phyloP scores from a whole-genome alignment of 2,797 vertebrate species.

The Lacerta viridis region DNA sequence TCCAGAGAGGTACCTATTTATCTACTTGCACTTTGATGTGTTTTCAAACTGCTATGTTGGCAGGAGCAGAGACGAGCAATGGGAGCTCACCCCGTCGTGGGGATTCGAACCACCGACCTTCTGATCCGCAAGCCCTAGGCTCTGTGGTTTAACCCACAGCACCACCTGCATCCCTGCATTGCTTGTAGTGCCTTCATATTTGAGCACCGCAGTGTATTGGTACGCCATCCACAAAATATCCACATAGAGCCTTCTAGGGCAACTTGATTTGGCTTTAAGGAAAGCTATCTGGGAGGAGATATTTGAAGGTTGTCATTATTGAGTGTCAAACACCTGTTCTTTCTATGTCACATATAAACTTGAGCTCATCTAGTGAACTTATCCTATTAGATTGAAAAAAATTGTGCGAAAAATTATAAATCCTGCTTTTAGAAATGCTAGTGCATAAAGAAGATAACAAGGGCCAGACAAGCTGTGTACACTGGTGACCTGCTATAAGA shows the following conservation, averaged over 20 bases:
- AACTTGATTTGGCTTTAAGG: neutral
- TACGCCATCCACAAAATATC: neutral
- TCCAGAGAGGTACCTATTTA: too few relatives aligned
- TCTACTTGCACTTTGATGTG: too few relatives aligned
- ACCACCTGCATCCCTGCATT: too few relatives aligned
- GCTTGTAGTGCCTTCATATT: neutral
- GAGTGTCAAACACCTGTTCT: neutral
- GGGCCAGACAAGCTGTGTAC: neutral
- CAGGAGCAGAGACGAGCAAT: too few relatives aligned
- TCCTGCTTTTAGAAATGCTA: neutral
- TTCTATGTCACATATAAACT: neutral
- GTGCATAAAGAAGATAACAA: neutral
- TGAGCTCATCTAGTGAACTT: neutral
- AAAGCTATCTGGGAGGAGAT: neutral
- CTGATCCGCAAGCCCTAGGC: too few relatives aligned
- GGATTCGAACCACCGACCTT: too few relatives aligned
- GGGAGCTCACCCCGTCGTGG: too few relatives aligned
- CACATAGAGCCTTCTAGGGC: neutral
- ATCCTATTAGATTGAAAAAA: neutral
- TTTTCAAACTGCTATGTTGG: too few relatives aligned
- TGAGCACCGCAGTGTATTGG: neutral
- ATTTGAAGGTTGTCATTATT: neutral
- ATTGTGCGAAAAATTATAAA: neutral
- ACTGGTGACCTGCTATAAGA: neutral
- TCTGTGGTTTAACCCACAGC: too few relatives aligned